These are phyloP conservation scores for Lithophane semibrunnea DNA, from an alignment of 2,888 invertebrate species.

Conservation along the genomic window DNA sequence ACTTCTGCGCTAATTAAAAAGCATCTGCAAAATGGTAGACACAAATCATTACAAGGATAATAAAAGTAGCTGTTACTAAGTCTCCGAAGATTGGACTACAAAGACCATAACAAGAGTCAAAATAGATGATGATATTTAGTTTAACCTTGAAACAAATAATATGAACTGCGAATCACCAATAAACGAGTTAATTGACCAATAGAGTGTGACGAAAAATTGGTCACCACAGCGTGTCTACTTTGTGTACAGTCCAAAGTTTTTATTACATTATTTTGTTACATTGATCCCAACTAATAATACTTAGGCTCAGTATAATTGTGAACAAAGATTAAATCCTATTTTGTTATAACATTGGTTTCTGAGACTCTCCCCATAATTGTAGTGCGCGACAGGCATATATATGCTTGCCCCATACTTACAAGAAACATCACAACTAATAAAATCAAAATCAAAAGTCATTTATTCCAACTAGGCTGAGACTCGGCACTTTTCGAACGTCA, in stretches of 20 bases:
- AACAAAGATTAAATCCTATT: not conserved
- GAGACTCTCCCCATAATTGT: not conserved
- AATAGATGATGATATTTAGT: constrained; percentile 22
- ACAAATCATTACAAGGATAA: not conserved
- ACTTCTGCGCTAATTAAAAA: not conserved
- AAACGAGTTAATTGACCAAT: constrained; percentile 54
- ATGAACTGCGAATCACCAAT: constrained; percentile 47
- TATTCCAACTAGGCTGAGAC: too few relatives aligned
- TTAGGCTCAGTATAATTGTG: not conserved
- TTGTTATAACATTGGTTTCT: not conserved
- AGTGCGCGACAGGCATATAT: not conserved
- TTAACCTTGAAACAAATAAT: constrained; percentile 54
- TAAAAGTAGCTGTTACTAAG: not conserved
- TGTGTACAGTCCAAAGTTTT: constrained; percentile 12
- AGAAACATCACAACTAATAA: not conserved
- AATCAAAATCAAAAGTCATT: too few relatives aligned
- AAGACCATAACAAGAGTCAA: not conserved
- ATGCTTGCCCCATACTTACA: not conserved
- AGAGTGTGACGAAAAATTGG: constrained; percentile 39
- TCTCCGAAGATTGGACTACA: not conserved
- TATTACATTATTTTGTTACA: not conserved
- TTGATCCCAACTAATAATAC: too few relatives aligned
- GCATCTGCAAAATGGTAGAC: not conserved
- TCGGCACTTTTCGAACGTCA: too few relatives aligned
- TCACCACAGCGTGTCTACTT: constrained; percentile 1